Percentiles rank a stretch among this genome's conserved stretches.
Evolutionary conservation across 2,113 vertebrate species (phyloP).

Genomic region (Austrofundulus limnaeus): DNA sequence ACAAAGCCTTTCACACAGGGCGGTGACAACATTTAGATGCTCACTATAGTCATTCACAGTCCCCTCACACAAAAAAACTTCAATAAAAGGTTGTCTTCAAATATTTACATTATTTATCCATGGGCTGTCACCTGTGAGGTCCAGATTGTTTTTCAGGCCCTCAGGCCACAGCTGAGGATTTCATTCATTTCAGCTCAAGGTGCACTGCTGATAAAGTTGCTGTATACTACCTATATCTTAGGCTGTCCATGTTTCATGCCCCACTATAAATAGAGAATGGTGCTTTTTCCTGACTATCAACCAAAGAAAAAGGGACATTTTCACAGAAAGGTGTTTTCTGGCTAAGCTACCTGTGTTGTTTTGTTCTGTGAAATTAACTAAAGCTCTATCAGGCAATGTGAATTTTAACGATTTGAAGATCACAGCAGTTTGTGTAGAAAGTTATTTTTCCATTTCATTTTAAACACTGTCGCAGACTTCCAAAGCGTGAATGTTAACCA

Average conservation of each 20-base stretch:
- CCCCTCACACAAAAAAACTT: constrained; percentile 64
- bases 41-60: constrained; percentile 43
- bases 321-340: background rate
- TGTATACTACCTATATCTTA: constrained; percentile 57
- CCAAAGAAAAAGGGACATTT: background rate
- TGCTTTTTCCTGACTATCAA: constrained; percentile 39
- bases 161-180: constrained; percentile 58
- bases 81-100: constrained; percentile 70
- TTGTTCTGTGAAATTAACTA: background rate
- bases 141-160: constrained; percentile 71
- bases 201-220: constrained; percentile 59
- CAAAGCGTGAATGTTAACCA: background rate
- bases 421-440: background rate
- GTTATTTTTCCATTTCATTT: background rate
- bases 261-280: constrained; percentile 41
- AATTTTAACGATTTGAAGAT: background rate
- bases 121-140: constrained; percentile 71
- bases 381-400: background rate
- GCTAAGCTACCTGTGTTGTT: background rate
- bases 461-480: background rate
- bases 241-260: constrained; percentile 66
- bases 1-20: constrained; percentile 33
- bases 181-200: constrained; percentile 70
- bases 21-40: constrained; percentile 44
- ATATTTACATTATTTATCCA: constrained; percentile 78